Percentiles rank a stretch among this genome's conserved stretches.
These are phyloP conservation scores for Eumacrocentrus americanus DNA, from an alignment of 2,888 invertebrate genomes.

Conservation along the genomic window DNA sequence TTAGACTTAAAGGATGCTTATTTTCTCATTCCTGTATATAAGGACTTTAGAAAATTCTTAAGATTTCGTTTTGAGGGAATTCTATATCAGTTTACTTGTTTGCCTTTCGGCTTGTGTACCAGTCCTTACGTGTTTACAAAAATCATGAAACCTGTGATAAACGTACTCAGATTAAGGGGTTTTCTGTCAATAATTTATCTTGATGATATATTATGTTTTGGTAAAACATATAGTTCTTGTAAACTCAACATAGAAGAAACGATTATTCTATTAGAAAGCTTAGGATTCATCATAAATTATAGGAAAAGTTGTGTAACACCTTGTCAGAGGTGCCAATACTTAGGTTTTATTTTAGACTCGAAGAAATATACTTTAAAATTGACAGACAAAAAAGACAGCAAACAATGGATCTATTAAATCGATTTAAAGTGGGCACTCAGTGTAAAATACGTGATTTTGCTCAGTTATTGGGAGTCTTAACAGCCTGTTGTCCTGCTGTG, in stretches of 20 bases:
- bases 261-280: constrained; percentile 1
- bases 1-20: constrained; percentile 32
- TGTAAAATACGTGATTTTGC: constrained; percentile 27
- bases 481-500: constrained; percentile 20
- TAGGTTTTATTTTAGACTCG: constrained; percentile 17
- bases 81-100: constrained; percentile 20
- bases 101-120: constrained; percentile 18
- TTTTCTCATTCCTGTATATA: constrained; percentile 24
- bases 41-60: constrained; percentile 25
- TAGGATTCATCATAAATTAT: constrained; percentile 25
- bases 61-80: constrained; percentile 25
- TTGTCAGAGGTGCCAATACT: not conserved
- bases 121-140: constrained; percentile 24
- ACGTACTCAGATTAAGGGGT: constrained; percentile 3
- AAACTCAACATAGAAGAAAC: not conserved
- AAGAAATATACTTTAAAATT: not conserved
- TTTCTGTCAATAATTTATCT: constrained; percentile 14
- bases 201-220: constrained; percentile 18
- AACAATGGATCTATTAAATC: not conserved
- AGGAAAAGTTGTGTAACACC: not conserved
- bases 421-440: not conserved
- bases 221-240: constrained; percentile 2
- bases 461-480: constrained; percentile 21
- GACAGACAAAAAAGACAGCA: not conserved
- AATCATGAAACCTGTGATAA: constrained; percentile 27